Evolutionary conservation across 2,113 vertebrate species (phyloP).

Genomic region (Stigmatopora argus): DNA sequence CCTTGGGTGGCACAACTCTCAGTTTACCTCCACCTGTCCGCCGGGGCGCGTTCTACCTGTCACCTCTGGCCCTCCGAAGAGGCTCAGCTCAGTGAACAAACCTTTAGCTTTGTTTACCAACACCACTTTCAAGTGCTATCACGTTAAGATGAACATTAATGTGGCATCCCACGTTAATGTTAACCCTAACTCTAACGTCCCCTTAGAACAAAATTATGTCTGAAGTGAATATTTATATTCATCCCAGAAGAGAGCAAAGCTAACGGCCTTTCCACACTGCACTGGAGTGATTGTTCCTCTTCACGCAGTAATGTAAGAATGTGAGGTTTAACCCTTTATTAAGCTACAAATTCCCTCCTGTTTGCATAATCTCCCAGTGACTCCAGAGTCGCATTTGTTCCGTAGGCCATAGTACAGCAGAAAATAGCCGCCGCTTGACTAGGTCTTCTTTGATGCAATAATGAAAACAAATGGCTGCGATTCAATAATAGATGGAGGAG

Average conservation of each 20-base stretch:
- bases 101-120: conserved; percentile 48
- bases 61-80: conserved; percentile 62
- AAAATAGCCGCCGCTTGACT: conserved; percentile 68
- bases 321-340: conserved; percentile 67
- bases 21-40: conserved; percentile 74
- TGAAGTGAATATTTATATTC: conserved; percentile 10
- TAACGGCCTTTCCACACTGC: conserved; percentile 28
- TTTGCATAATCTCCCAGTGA: conserved; percentile 66
- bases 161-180: not conserved
- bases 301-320: conserved; percentile 65
- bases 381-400: conserved; percentile 69
- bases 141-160: not conserved
- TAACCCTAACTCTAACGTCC: not conserved
- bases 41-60: conserved; percentile 52
- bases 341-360: conserved; percentile 63
- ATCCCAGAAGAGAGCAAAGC: conserved; percentile 12
- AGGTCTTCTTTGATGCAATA: conserved; percentile 69
- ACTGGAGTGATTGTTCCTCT: conserved; percentile 48
- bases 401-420: conserved; percentile 51
- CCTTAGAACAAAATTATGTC: conserved; percentile 7
- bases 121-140: conserved; percentile 18
- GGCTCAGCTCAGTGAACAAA: conserved; percentile 55
- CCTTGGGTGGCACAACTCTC: conserved; percentile 73
- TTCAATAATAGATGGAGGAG: conserved; percentile 64
- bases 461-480: conserved; percentile 74